Evolutionary conservation across 2,797 vertebrate genomes (phyloP).

Genomic region (Gorsachius magnificus): DNA sequence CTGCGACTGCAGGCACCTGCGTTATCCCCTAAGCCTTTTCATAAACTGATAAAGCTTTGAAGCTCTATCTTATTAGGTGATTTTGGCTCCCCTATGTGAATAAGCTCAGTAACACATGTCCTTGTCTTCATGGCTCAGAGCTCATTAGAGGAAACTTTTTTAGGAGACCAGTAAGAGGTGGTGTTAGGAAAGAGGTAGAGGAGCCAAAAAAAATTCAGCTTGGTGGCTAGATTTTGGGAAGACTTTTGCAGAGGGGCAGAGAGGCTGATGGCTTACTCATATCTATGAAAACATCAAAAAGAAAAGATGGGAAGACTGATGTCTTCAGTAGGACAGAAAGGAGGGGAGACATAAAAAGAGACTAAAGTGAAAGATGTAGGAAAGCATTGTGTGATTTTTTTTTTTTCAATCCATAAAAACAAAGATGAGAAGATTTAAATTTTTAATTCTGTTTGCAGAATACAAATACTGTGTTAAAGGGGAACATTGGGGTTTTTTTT

Average conservation of each 20-base stretch:
- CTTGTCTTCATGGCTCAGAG: neutral
- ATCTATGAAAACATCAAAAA: neutral
- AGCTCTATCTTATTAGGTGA: neutral
- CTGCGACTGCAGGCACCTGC: neutral
- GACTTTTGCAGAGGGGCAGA: neutral
- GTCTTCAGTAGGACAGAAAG: neutral
- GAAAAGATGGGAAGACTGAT: neutral
- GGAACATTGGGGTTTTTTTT: neutral
- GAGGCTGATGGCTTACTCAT: neutral
- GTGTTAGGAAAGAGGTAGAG: neutral
- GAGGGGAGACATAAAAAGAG: neutral
- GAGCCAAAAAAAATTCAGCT: neutral
- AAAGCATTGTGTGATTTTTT: neutral
- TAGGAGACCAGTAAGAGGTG: neutral
- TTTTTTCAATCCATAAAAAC: neutral
- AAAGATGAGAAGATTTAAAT: neutral
- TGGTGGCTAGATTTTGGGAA: neutral
- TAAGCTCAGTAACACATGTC: neutral
- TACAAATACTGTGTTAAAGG: neutral
- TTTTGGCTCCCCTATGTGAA: neutral
- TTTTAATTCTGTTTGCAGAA: slow-evolving; percentile 1
- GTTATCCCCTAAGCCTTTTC: neutral
- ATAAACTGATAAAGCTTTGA: slow-evolving; percentile 15
- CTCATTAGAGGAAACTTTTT: neutral
- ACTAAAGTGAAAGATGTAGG: neutral